Evolutionary conservation across 1,140 invertebrate species (phyloP).

Genomic region (Bicyclus anynana): DNA sequence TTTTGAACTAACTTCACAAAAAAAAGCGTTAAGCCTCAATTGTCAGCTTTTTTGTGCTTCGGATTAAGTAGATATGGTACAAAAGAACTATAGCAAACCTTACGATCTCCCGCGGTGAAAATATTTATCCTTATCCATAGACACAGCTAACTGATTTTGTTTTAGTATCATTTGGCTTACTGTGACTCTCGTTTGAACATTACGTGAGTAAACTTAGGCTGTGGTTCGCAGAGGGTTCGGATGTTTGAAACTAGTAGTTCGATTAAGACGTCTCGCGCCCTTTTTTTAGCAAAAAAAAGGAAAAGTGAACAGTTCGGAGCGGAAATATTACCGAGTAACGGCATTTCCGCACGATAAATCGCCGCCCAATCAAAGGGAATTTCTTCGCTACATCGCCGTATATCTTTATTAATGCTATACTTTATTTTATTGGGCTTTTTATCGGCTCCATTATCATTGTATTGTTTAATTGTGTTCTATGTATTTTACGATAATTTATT

Average conservation of each 20-base stretch:
- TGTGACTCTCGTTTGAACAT: background rate
- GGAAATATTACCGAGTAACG: constrained; percentile 74
- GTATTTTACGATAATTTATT: constrained; percentile 35
- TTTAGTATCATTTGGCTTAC: background rate
- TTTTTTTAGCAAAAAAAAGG: constrained; percentile 73
- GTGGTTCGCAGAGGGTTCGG: constrained; percentile 22
- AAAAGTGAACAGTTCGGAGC: constrained; percentile 67
- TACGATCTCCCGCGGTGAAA: constrained; percentile 20
- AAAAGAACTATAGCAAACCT: background rate
- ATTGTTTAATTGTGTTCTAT: constrained; percentile 46
- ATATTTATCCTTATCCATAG: constrained; percentile 3
- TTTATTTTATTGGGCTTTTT: constrained; percentile 74
- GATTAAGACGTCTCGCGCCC: constrained; percentile 74
- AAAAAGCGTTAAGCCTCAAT: background rate
- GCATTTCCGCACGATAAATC: constrained; percentile 76
- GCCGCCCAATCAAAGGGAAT: constrained; percentile 72
- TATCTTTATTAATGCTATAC: constrained; percentile 72
- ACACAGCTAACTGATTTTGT: background rate
- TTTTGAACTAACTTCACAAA: too few species aligned
- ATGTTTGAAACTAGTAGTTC: constrained; percentile 38
- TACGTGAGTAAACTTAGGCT: constrained; percentile 5
- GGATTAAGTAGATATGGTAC: background rate
- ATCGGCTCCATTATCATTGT: constrained; percentile 58
- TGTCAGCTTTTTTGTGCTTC: background rate
- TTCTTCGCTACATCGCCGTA: constrained; percentile 47